phyloP scores from a whole-genome alignment of 2,797 vertebrate genomes.

The Leptodactylus fallax region DNA sequence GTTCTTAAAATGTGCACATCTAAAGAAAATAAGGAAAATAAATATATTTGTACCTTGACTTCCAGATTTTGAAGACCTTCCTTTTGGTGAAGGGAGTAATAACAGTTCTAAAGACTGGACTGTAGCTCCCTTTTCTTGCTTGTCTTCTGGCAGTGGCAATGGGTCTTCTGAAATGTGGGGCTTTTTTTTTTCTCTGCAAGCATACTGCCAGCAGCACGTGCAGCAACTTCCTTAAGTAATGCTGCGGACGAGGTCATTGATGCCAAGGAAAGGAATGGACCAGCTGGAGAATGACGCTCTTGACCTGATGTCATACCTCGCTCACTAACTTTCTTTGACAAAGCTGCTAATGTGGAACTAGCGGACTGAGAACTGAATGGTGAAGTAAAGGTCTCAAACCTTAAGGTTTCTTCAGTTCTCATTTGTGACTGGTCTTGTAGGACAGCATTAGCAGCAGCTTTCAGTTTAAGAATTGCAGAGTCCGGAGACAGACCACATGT shows the following conservation, averaged over 20 bases:
- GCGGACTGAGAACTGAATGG: slow-evolving; percentile 98
- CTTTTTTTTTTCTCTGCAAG: slow-evolving; percentile 93
- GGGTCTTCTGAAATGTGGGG: slow-evolving; percentile 86
- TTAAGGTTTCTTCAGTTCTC: slow-evolving; percentile 87
- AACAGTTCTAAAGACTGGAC: slow-evolving; percentile 89
- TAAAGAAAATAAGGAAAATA: background rate
- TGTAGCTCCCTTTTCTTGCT: slow-evolving; percentile 86
- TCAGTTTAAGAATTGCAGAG: slow-evolving; percentile 97
- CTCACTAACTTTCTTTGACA: slow-evolving; percentile 99
- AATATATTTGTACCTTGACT: slow-evolving; percentile 84
- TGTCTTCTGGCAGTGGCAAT: slow-evolving; percentile 88
- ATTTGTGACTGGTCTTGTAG: slow-evolving; percentile 94
- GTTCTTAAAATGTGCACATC: background rate
- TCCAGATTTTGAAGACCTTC: slow-evolving; percentile 86
- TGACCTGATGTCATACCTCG: slow-evolving; percentile 85
- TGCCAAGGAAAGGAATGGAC: slow-evolving; percentile 94
- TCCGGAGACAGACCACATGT: slow-evolving; percentile 92
- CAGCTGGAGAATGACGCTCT: slow-evolving; percentile 88
- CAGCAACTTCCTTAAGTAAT: slow-evolving; percentile 98
- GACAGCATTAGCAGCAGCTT: slow-evolving; percentile 96
- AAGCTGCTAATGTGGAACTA: slow-evolving; percentile 96
- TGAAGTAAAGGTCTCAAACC: slow-evolving; percentile 94
- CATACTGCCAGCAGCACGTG: slow-evolving; percentile 93
- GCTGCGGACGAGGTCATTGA: slow-evolving; percentile 98
- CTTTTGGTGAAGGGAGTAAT: slow-evolving; percentile 90